These are phyloP conservation scores for Charaxes varanes DNA, from an alignment of 1,140 invertebrate species.

Conservation along the genomic window DNA sequence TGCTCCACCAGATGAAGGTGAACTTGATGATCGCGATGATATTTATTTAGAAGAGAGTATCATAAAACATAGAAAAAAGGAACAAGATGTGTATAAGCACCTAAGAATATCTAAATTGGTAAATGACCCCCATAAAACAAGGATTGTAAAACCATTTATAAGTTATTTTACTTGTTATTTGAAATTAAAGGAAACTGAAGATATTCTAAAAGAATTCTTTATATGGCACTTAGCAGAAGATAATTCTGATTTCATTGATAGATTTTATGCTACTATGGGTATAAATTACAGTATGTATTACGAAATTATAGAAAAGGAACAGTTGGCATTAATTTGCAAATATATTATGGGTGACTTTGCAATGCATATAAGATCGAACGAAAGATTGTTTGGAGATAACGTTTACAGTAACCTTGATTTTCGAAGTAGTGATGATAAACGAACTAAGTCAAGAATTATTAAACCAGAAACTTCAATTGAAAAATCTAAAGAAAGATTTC, in stretches of 20 bases:
- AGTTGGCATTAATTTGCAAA: constrained; percentile 73
- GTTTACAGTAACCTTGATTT: constrained; percentile 48
- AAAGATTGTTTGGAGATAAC: constrained; percentile 69
- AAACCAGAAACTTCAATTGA: constrained; percentile 44
- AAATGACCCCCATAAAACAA: constrained; percentile 54
- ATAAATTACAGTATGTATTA: constrained; percentile 76
- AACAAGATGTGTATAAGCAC: constrained; percentile 49
- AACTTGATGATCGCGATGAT: constrained; percentile 47
- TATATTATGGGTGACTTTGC: constrained; percentile 73
- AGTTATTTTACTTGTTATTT: constrained; percentile 76
- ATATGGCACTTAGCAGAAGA: constrained; percentile 60
- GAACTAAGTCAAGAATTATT: constrained; percentile 50
- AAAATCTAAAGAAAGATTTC: constrained; percentile 43
- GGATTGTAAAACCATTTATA: constrained; percentile 42
- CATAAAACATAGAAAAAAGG: constrained; percentile 44
- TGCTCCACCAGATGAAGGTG: constrained; percentile 38
- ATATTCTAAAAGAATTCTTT: constrained; percentile 58
- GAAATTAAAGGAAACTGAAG: constrained; percentile 58
- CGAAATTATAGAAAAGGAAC: constrained; percentile 67
- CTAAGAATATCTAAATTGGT: constrained; percentile 64
- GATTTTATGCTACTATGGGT: constrained; percentile 74
- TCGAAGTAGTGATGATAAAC: constrained; percentile 46
- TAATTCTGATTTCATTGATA: constrained; percentile 70
- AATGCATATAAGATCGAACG: constrained; percentile 56
- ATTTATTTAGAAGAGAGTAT: constrained; percentile 70